Evolutionary conservation across 2,797 vertebrate genomes (phyloP).

Genomic region (Aldrovandia affinis): DNA sequence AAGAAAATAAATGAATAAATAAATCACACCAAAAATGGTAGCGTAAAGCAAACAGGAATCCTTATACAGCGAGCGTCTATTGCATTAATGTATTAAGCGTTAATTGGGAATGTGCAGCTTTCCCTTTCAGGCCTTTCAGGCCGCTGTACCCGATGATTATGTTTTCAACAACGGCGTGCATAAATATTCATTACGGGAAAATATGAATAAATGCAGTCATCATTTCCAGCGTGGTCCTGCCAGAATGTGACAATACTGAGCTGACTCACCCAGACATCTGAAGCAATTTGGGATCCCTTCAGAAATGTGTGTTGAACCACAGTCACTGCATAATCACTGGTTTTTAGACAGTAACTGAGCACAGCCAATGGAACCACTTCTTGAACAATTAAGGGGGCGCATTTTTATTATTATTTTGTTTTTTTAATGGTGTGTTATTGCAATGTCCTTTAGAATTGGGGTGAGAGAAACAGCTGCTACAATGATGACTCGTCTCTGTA

Average conservation of each 20-base stretch:
- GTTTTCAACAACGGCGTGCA: constrained; percentile 54
- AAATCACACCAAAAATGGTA: background rate
- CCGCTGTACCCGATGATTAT: constrained; percentile 57
- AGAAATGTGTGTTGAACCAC: background rate
- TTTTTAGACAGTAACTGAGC: background rate
- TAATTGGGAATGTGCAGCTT: constrained; percentile 47
- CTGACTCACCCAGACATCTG: constrained; percentile 60
- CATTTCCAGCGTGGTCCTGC: constrained; percentile 39
- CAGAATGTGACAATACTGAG: constrained; percentile 48
- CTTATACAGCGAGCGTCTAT: background rate
- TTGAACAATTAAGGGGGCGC: background rate
- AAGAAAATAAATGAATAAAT: too few species aligned
- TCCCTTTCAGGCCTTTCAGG: constrained; percentile 54
- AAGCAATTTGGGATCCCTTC: constrained; percentile 34
- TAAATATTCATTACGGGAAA: constrained; percentile 61
- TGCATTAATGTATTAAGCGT: background rate
- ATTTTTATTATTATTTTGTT: too few species aligned
- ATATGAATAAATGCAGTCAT: constrained; percentile 50
- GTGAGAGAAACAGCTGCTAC: background rate
- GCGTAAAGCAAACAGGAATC: too few species aligned
- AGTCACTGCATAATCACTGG: constrained; percentile 6
- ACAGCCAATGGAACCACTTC: background rate
- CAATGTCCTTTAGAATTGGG: background rate
- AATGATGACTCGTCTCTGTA: constrained; percentile 27
- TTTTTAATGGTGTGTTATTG: background rate